Evolutionary conservation across 2,888 invertebrate genomes (phyloP), one percentile per base, ranked within the genome.

Genomic region (Nebria salina): DNA sequence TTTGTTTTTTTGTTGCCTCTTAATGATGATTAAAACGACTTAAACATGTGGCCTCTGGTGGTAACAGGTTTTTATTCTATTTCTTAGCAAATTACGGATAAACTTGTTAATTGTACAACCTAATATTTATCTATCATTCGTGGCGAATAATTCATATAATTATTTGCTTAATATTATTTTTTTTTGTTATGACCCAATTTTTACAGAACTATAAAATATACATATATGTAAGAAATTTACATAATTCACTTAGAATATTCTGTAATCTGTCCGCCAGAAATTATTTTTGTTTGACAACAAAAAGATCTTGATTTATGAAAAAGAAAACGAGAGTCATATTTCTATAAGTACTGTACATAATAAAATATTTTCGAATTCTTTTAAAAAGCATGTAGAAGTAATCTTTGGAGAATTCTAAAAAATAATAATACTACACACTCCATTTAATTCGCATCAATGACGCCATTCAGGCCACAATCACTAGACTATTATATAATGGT

Each of bases 1-100:
- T 77, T 43, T 70, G 68, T 77, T 77, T 77, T 77, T 68, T 77
- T 77, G 13, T 64, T 54, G 64, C 42, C 15, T 26, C 72, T 77
- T 34, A 77, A 77, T 77, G 77, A 77, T 77, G 77, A 77, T 77
- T 77, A 72, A 77, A 77, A 72, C 43, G n/a, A 70, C 64, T 77
- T 77, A 70, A 72, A 72, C n/a, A 72, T 76, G 11, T 72, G 13
- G 77, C 77, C 72, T 41, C 13, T 7, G 65, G 72, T 34, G 6
- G 8, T 54, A 54, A 54, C 54, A 54, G 54, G 54, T 54, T 54
- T 54, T 54, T 54, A 8, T 54, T 54, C 13, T 54, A 54, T 54
- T 8, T 54, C 13, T 11, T 7, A 54, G 3, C 54, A 54, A 54
- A 1, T 54, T 54, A 54, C 54, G 8, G 4, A 11, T 54, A 13